Percentiles rank a stretch among this genome's conserved stretches.
These are phyloP conservation scores for Agonum fuliginosum DNA, from an alignment of 2,888 invertebrate genomes.

Conservation along the genomic window DNA sequence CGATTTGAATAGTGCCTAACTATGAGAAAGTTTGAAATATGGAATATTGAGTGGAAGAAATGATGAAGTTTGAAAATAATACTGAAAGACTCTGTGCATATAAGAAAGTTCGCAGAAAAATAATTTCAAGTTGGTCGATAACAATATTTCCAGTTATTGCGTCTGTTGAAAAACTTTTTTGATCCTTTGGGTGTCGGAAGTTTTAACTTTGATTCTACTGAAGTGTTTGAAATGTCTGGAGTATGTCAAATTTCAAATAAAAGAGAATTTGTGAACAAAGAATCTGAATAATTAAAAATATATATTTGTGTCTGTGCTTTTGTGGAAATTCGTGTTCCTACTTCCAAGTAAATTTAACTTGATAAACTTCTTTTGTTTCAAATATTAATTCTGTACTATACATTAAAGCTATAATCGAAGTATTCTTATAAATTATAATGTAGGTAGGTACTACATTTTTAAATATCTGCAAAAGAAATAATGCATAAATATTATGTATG, in stretches of 20 bases:
- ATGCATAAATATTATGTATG: too few species aligned
- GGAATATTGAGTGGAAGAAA: conserved; percentile 8
- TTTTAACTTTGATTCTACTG: background rate
- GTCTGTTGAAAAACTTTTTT: background rate
- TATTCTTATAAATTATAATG: too few species aligned
- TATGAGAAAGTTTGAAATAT: conserved; percentile 12
- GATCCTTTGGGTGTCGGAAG: background rate
- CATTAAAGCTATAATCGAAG: too few species aligned
- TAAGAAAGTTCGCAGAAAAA: conserved; percentile 1
- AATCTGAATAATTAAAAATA: too few species aligned
- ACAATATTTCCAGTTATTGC: background rate
- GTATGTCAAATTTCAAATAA: background rate
- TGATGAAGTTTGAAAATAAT: conserved; percentile 14
- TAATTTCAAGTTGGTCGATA: background rate
- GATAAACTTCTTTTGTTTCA: too few species aligned
- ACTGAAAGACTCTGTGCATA: background rate
- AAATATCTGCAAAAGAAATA: too few species aligned
- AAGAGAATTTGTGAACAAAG: too few species aligned
- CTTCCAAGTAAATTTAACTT: too few species aligned
- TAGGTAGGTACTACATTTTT: too few species aligned
- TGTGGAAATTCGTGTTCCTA: too few species aligned
- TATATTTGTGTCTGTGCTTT: too few species aligned
- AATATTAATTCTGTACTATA: too few species aligned
- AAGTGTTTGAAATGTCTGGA: background rate
- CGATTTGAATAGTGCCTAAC: background rate